Conservation (phyloP, 1,140 invertebrate species). For the Littorina saxatilis region DNA sequence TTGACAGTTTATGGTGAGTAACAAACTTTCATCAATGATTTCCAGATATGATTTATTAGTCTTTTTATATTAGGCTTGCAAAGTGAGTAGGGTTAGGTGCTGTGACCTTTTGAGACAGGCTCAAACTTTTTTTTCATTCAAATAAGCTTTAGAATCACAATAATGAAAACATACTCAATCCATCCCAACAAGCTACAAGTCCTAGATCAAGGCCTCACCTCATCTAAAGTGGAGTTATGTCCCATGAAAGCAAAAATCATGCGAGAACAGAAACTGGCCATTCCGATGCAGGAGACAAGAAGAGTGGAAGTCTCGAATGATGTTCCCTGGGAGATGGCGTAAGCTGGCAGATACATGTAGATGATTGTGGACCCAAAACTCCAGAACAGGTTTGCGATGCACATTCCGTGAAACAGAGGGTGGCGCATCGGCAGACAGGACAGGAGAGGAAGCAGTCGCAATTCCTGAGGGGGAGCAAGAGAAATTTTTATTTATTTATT, state of each 20-base stretch:
- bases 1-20: too few relatives aligned
- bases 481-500: too few relatives aligned
- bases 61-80: too few relatives aligned
- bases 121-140: too few relatives aligned
- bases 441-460: constrained; percentile 62
- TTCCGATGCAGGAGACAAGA: constrained; percentile 67
- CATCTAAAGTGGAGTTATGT: constrained; percentile 66
- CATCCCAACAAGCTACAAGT: too few relatives aligned
- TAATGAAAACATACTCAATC: too few relatives aligned
- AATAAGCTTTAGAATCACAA: too few relatives aligned
- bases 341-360: constrained; percentile 72
- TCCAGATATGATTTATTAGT: too few relatives aligned
- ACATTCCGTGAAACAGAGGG: constrained; percentile 69
- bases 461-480: constrained; percentile 35
- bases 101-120: too few relatives aligned
- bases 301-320: constrained; percentile 63
- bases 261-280: constrained; percentile 64
- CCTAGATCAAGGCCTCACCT: constrained; percentile 44
- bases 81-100: too few relatives aligned
- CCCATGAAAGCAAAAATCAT: constrained; percentile 72
- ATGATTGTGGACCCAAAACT: constrained; percentile 71
- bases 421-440: constrained; percentile 68
- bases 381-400: constrained; percentile 72
- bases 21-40: too few relatives aligned
- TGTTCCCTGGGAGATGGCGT: constrained; percentile 64